Evolutionary conservation across 2,113 vertebrate species (phyloP).

Genomic region (Cinclus mexicanus): DNA sequence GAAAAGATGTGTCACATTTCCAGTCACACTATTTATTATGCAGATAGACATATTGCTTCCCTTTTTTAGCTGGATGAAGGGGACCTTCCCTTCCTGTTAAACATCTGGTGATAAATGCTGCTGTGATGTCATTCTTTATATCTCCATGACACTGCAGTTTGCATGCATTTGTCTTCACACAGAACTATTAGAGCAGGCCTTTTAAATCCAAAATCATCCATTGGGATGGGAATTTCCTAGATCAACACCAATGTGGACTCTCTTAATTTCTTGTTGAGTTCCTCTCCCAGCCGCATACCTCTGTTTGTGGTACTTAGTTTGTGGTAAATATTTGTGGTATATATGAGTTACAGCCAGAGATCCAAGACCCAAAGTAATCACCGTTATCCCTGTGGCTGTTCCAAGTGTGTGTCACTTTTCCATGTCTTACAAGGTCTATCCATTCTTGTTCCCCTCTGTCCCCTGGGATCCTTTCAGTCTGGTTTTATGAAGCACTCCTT

Average conservation of each 20-base stretch:
- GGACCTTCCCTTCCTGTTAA: neutral
- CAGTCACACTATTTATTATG: neutral
- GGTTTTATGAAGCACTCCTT: neutral
- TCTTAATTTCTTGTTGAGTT: neutral
- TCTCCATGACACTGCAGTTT: neutral
- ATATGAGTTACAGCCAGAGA: neutral
- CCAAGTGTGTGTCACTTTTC: neutral
- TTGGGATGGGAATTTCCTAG: neutral
- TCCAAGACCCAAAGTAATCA: too few relatives aligned
- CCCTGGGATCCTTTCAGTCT: neutral
- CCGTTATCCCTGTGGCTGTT: neutral
- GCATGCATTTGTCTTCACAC: neutral
- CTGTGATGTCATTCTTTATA: neutral
- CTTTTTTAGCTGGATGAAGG: neutral
- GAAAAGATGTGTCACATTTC: neutral
- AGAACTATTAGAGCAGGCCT: neutral
- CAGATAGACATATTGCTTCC: neutral
- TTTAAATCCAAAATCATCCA: neutral
- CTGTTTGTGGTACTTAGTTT: too few relatives aligned
- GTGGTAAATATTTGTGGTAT: too few relatives aligned
- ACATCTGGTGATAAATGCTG: neutral
- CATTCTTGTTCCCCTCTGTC: neutral
- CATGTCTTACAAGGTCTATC: neutral
- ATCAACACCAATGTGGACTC: neutral
- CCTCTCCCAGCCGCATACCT: rapidly evolving